These are phyloP conservation scores for Junonia oenone DNA, from an alignment of 2,888 invertebrate species.

Conservation along the genomic window DNA sequence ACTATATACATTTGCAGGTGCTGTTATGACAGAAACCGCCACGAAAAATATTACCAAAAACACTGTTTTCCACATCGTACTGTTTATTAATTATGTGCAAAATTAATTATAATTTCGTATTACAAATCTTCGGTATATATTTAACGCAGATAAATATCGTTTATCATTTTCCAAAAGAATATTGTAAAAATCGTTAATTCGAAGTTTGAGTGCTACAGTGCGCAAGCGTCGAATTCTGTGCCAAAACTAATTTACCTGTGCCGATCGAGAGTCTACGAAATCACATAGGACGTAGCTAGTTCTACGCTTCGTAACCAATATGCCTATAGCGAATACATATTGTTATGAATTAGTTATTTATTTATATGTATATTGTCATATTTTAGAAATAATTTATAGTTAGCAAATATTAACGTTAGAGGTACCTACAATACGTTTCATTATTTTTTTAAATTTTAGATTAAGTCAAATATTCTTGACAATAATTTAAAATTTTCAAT, in stretches of 20 bases:
- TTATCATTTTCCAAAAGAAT: not conserved
- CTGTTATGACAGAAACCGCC: slow-evolving; percentile 31
- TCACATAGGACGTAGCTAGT: slow-evolving; percentile 16
- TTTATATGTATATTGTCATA: no score
- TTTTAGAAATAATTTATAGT: no score
- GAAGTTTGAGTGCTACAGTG: slow-evolving; percentile 3
- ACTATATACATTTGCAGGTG: slow-evolving; percentile 41
- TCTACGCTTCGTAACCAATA: slow-evolving; percentile 14
- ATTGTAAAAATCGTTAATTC: not conserved
- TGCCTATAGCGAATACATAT: not conserved
- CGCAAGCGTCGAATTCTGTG: slow-evolving; percentile 18
- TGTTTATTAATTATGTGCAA: not conserved
- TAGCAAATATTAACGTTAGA: no score
- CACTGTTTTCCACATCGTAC: slow-evolving; percentile 34
- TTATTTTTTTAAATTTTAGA: no score
- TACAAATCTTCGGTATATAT: not conserved
- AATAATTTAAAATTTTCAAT: no score
- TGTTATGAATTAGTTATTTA: no score
- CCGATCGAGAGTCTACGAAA: slow-evolving; percentile 12
- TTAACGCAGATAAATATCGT: not conserved
- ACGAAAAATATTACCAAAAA: slow-evolving; percentile 27
- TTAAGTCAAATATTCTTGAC: no score
- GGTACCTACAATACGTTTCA: no score
- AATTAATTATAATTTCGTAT: not conserved
- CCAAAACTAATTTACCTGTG: slow-evolving; percentile 19